A percentile compares a stretch with the other conserved stretches of the same genome.
Evolutionary conservation across 2,888 invertebrate genomes (phyloP).

Genomic region (Protonemura montana): DNA sequence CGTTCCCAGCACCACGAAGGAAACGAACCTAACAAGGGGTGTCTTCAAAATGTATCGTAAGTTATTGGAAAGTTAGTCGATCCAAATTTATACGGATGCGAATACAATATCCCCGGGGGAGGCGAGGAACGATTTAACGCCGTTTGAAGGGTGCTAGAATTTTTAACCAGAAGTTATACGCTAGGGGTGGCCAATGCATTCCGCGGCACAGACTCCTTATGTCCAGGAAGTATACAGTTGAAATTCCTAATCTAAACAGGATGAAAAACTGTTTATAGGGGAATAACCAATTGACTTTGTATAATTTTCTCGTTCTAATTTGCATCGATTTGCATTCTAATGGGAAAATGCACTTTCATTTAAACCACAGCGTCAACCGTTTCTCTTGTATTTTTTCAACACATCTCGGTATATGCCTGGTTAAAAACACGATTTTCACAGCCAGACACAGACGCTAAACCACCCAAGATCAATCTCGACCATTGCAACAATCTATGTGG

Average conservation of each 20-base stretch:
- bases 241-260: not conserved
- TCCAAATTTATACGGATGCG: not conserved
- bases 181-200: not conserved
- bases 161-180: constrained; percentile 12
- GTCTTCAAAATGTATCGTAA: not conserved
- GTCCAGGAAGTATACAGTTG: not conserved
- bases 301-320: not conserved
- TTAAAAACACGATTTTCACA: not conserved
- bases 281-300: not conserved
- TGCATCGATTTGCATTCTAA: constrained; percentile 7
- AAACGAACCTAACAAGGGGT: not conserved
- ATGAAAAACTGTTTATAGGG: not conserved
- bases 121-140: not conserved
- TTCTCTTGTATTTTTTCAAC: not conserved
- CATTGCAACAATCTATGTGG: not conserved
- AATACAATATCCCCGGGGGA: constrained; percentile 15
- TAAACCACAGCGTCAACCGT: not conserved
- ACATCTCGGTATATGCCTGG: too few relatives aligned
- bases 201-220: not conserved
- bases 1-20: not conserved
- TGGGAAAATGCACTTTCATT: constrained; percentile 1
- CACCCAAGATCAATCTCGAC: not conserved
- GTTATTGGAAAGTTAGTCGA: constrained; percentile 20
- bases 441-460: not conserved
- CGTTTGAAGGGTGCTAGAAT: constrained; percentile 16